phyloP scores from a whole-genome alignment of 2,113 vertebrate genomes.

The Rissa tridactyla region DNA sequence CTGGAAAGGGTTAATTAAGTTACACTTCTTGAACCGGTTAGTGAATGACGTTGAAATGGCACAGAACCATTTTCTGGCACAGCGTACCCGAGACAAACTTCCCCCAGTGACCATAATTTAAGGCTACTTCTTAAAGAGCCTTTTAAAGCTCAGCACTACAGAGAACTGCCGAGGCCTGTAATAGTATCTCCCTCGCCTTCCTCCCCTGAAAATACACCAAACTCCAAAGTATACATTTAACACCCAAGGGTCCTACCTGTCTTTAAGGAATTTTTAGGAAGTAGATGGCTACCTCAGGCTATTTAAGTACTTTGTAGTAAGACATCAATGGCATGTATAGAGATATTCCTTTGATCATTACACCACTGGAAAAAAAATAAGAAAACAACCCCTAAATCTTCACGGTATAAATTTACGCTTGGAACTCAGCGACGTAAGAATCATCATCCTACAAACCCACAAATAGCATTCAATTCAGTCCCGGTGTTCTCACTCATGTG shows the following conservation, averaged over 20 bases:
- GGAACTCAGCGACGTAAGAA: background rate
- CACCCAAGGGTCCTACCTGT: constrained; percentile 48
- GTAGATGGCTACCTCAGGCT: constrained; percentile 46
- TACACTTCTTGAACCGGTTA: background rate
- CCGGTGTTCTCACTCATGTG: background rate
- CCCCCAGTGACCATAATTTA: constrained; percentile 46
- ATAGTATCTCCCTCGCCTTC: background rate
- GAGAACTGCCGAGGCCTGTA: background rate
- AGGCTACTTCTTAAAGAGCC: constrained; percentile 16
- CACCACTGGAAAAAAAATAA: constrained; percentile 10
- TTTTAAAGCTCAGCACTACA: background rate
- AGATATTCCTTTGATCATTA: constrained; percentile 65
- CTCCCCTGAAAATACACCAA: background rate
- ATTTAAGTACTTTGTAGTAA: constrained; percentile 55
- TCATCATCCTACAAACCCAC: constrained; percentile 29
- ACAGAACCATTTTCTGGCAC: constrained; percentile 3
- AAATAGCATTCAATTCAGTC: background rate
- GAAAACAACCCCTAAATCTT: constrained; percentile 40
- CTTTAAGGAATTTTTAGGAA: constrained; percentile 55
- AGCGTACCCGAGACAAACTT: background rate
- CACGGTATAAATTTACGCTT: background rate
- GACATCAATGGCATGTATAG: constrained; percentile 53
- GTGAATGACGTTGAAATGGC: constrained; percentile 9
- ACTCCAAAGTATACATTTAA: background rate
- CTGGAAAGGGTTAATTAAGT: constrained; percentile 44